A percentile compares a stretch with the other conserved stretches of the same genome.
These are phyloP conservation scores for Eupithecia inturbata DNA, from an alignment of 2,888 invertebrate genomes.

Conservation along the genomic window DNA sequence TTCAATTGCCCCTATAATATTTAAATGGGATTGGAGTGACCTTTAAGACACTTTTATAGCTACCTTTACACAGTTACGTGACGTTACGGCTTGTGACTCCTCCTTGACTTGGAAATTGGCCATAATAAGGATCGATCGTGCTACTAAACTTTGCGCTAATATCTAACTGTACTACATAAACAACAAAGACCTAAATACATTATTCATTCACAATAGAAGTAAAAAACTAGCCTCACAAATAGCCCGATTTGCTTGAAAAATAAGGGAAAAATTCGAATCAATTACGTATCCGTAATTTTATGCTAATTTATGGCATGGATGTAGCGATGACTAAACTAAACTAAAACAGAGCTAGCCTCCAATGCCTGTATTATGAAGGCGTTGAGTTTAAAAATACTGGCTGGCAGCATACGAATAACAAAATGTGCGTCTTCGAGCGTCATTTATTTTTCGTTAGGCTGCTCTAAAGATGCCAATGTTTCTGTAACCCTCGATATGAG, in stretches of 20 bases:
- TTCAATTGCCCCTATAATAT: no score
- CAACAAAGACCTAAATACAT: conserved; percentile 8
- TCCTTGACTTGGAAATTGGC: conserved; percentile 5
- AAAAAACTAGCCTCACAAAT: conserved; percentile 11
- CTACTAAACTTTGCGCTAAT: conserved; percentile 1
- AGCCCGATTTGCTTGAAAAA: conserved; percentile 14
- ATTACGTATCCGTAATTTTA: conserved; percentile 16
- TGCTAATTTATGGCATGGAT: conserved; percentile 19
- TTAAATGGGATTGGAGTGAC: neutral
- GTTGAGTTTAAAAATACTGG: no score
- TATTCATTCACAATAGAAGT: conserved; percentile 14
- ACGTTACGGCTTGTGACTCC: neutral
- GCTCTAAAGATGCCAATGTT: neutral
- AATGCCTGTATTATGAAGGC: no score
- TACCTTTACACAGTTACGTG: neutral
- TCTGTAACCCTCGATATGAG: neutral
- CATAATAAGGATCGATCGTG: conserved; percentile 11
- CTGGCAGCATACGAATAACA: neutral
- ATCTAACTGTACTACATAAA: neutral
- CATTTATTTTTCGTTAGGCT: neutral
- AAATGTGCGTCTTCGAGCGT: neutral
- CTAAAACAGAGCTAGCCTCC: neutral
- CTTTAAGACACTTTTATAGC: neutral
- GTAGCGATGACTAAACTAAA: no score
- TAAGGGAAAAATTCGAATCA: conserved; percentile 1